Base-by-base conservation (phyloP, 53 echinoderm and acorn worm species). In the Luidia sarsii region DNA sequence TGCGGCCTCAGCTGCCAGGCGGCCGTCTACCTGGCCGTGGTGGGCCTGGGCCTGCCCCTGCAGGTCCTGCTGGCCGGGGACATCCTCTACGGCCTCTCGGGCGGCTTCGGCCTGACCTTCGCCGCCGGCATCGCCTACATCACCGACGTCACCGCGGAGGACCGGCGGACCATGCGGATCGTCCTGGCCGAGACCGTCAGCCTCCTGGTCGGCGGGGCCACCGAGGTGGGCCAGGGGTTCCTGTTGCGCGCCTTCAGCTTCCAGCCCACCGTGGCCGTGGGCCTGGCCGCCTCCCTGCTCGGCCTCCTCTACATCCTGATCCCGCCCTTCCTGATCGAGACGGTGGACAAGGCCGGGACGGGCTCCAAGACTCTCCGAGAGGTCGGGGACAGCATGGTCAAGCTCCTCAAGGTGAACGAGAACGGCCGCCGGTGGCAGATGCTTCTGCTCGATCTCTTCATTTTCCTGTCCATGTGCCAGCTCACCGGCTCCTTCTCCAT, bases 121-220 rank as follows among this genome's bases (percentile, higher is more conserved):
- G 67, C 88, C n/a, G 88, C 68, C 2, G 71, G 80, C 45, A 67
- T 88, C 24, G 48, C 70, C 23, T 88, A 88, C 71, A 61, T 92
- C 27, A 48, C 88, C 10, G 92, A 92, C 59, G 68, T 69, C 45
- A 85, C 88, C 1, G 16, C 62, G 16, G 73, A 56, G 60, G 72
- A 63, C 11, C 64, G 85, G 14, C 59, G 88, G 25, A 92, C 85
- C 23, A 52, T 88, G 48, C 66, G 85, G 18, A 92, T 92, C 28
- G 85, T 92, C 14, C 7, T 92, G 23, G 57, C 85, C 1, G 88
- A 92, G 68, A 80, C 85, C 57, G 60, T 85, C 8, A 46, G 67
- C 3, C 83, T 67, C 59, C 57, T 72, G 25, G 82, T 88, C 10
- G 74, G 85, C 3, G 88, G 88, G 3, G 16, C 30, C 11, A 74